Conservation (phyloP, 1,140 invertebrate genomes). For the Drosophila willistoni region DNA sequence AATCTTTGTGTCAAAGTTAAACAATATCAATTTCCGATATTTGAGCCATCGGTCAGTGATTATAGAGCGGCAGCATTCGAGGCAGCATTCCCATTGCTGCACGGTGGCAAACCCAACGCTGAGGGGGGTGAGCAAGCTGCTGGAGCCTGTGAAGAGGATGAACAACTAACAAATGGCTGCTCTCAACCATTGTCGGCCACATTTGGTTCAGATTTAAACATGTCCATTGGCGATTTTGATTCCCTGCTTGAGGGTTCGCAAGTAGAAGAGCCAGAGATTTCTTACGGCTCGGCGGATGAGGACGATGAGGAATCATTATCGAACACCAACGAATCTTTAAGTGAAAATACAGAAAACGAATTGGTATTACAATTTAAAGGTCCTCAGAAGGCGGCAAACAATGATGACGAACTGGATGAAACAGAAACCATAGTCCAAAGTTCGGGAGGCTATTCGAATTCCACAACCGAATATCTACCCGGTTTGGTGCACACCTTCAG, state of each 20-base stretch:
- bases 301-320: conserved; percentile 19
- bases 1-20: conserved; percentile 87
- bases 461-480: conserved; percentile 94
- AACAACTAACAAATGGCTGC: conserved; percentile 40
- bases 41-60: conserved; percentile 91
- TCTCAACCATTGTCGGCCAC: conserved; percentile 60
- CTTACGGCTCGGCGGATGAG: background rate
- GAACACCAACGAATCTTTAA: conserved; percentile 43
- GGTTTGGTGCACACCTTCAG: conserved; percentile 94
- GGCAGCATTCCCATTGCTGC: conserved; percentile 63
- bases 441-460: conserved; percentile 84
- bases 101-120: conserved; percentile 25
- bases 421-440: background rate
- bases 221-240: conserved; percentile 68
- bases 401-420: conserved; percentile 17
- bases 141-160: conserved; percentile 10
- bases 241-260: conserved; percentile 43
- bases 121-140: conserved; percentile 25
- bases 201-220: conserved; percentile 66
- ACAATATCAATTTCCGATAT: conserved; percentile 90
- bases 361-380: conserved; percentile 61
- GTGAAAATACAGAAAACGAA: conserved; percentile 60
- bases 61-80: conserved; percentile 82
- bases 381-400: conserved; percentile 42
- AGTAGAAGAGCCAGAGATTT: conserved; percentile 19